Evolutionary conservation across 2,888 invertebrate species (phyloP).

Genomic region (Epinotia demarniana): DNA sequence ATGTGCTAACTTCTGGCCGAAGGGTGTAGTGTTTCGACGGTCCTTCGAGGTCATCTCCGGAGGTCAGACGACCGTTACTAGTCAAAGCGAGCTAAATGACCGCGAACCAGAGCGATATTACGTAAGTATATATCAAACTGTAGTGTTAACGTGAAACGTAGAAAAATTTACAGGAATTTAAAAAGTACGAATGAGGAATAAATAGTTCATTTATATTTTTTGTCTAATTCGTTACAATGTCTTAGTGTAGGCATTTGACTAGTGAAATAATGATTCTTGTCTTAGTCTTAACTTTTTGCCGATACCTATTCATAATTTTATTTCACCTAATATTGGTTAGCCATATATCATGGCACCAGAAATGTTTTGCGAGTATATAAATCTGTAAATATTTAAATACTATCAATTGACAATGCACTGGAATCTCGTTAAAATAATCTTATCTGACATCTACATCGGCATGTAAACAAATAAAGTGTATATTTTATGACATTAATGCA

Average conservation of each 20-base stretch:
- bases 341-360: not conserved
- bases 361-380: not conserved
- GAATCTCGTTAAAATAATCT: conserved; percentile 6
- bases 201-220: too few relatives aligned
- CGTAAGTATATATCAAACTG: not conserved
- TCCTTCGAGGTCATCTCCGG: not conserved
- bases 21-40: too few relatives aligned
- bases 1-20: too few relatives aligned
- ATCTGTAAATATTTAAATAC: not conserved
- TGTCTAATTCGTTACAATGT: too few relatives aligned
- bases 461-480: conserved; percentile 30
- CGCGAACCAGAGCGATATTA: not conserved
- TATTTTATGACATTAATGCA: conserved; percentile 16
- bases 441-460: conserved; percentile 8
- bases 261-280: too few relatives aligned
- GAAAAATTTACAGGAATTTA: too few relatives aligned
- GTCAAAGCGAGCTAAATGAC: not conserved
- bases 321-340: not conserved
- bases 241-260: too few relatives aligned
- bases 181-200: too few relatives aligned
- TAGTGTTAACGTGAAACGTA: not conserved
- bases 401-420: not conserved
- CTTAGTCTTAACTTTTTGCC: too few relatives aligned
- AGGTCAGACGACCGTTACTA: not conserved
- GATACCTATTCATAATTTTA: not conserved